Percentiles rank a stretch among this genome's conserved stretches.
These are phyloP conservation scores for Ridgeia piscesae DNA, from an alignment of 1,140 invertebrate genomes.

Conservation along the genomic window DNA sequence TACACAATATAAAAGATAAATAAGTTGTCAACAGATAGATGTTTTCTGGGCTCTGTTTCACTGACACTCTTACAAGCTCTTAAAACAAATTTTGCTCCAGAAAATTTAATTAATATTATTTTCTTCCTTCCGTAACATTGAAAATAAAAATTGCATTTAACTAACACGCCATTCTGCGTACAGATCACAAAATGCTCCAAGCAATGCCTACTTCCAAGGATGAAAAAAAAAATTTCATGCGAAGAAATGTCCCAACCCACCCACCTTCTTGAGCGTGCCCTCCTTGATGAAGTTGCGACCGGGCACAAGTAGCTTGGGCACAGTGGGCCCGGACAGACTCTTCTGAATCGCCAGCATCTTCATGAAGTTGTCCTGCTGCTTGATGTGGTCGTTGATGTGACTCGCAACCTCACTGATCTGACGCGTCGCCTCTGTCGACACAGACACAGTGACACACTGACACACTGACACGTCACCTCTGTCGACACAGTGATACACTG, in stretches of 20 bases:
- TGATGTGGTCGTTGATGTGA: constrained; percentile 72
- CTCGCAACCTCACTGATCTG: constrained; percentile 69
- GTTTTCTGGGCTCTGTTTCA: no score
- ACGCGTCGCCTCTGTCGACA: constrained; percentile 64
- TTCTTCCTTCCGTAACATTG: no score
- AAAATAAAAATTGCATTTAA: no score
- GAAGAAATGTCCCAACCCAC: not conserved
- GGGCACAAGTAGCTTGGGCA: constrained; percentile 69
- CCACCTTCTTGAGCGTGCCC: constrained; percentile 68
- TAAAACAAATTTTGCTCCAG: no score
- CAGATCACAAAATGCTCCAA: no score
- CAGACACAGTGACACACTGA: no score
- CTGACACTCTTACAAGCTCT: no score
- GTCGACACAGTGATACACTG: not conserved
- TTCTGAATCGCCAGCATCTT: constrained; percentile 70
- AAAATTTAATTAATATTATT: no score
- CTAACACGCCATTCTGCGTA: no score
- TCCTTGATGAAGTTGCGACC: constrained; percentile 72
- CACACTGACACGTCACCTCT: not conserved
- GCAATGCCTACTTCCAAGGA: no score
- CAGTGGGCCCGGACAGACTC: constrained; percentile 61
- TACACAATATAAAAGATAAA: no score
- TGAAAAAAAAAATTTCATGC: not conserved
- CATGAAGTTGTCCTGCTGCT: constrained; percentile 72
- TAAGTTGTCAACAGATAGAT: no score